Base-by-base conservation (phyloP, 2,888 invertebrate species). In the Panorpa germanica region DNA sequence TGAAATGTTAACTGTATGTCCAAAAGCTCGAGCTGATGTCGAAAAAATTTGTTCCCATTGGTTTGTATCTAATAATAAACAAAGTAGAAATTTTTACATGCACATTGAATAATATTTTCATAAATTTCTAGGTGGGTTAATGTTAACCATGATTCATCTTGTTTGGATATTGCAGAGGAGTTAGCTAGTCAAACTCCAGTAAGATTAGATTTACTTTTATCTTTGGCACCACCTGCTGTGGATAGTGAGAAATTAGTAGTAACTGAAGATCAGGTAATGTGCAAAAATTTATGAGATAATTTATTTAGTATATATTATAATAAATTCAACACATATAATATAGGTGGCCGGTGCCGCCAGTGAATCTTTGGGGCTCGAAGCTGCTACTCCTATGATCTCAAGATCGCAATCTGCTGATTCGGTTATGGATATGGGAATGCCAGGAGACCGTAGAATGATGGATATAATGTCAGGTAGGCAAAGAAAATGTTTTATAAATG, bases 21-120 rank as follows among this genome's bases (percentile, higher is more conserved):
- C 95, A 1, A 62, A 72, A 27, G 72, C 80, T 46, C 67, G 96
- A 39, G 90, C 93, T 6, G 82, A 81, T 43, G 86, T 98, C 39
- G 80, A 83, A 37, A 86, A 85, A 50, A 91, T 98, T 38, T 91
- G 95, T 49, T 72, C 75, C 25, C 86, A 98, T 59, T 81, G 86
- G 83, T 63, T 46, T 57, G 58, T 54, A 36, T 2, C 13, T 10
- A 26, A 20, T 32, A 24, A n/a, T 15, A 2, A 17, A 10, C 14
- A 20, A 5, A n/a, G 10, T 20, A 14, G 16, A 12, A 1, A 25
- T 16, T 13, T 6, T 29, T 17, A 13, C n/a, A 25, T 27, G 8
- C 10, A 30, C 22, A 14, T 14, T 11, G 4, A 24, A 15, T 23
- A 13, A 4, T 34, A 18, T 13, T 32, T 17, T 28, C 16, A 25